phyloP scores from a whole-genome alignment of 2,113 vertebrate genomes.

The Pangasianodon gigas region DNA sequence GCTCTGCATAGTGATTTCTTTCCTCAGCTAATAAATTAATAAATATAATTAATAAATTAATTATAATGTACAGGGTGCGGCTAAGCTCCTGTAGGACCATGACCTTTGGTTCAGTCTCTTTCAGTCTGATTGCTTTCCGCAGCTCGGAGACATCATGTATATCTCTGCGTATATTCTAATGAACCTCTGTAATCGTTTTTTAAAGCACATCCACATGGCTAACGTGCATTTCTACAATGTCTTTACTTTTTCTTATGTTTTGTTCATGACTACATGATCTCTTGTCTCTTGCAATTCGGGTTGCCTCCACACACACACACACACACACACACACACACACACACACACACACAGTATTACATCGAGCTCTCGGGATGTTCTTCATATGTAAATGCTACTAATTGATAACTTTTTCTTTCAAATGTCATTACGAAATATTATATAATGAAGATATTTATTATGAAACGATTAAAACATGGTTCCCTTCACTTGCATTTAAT shows the following conservation, averaged over 20 bases:
- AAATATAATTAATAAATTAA: neutral
- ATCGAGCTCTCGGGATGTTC: slow-evolving; percentile 53
- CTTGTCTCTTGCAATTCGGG: neutral
- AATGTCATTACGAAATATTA: slow-evolving; percentile 39
- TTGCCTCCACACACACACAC: neutral
- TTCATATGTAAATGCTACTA: slow-evolving; percentile 53
- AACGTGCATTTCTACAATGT: neutral
- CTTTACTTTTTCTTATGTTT: neutral
- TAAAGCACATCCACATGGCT: neutral
- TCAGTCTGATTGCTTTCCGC: neutral
- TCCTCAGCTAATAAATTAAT: too few relatives aligned
- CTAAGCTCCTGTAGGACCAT: neutral
- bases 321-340: slow-evolving; percentile 47
- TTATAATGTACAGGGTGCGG: neutral
- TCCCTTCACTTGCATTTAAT: neutral
- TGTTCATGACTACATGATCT: neutral
- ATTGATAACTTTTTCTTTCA: slow-evolving; percentile 30
- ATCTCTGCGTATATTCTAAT: neutral
- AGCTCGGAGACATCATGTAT: neutral
- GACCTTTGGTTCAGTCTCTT: neutral
- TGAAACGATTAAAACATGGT: slow-evolving; percentile 49
- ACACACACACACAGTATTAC: slow-evolving; percentile 59
- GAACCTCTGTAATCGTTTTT: neutral
- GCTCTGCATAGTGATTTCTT: neutral
- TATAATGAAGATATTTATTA: slow-evolving; percentile 58